These are phyloP conservation scores for Graphium colonna DNA, from an alignment of 2,888 invertebrate genomes.

Conservation along the genomic window DNA sequence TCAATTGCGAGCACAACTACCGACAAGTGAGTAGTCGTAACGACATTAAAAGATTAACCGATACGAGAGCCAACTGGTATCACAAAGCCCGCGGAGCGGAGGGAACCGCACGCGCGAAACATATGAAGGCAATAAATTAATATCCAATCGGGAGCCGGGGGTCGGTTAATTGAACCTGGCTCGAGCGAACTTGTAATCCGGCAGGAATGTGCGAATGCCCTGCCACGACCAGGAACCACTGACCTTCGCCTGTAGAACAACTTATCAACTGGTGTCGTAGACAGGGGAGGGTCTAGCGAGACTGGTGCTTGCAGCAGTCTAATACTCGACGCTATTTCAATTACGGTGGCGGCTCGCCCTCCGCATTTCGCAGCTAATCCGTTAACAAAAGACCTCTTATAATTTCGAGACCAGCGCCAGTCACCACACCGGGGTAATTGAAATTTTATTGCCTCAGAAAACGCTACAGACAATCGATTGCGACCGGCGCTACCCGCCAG, in stretches of 20 bases:
- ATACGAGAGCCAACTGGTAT: background rate
- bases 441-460: conserved; percentile 35
- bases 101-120: conserved; percentile 23
- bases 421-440: conserved; percentile 28
- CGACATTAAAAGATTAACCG: background rate
- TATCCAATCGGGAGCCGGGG: conserved; percentile 34
- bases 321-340: conserved; percentile 53
- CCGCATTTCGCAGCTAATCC: conserved; percentile 36
- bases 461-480: conserved; percentile 3
- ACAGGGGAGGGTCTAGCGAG: conserved; percentile 33
- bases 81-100: background rate
- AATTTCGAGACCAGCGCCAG: conserved; percentile 32
- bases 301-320: conserved; percentile 53
- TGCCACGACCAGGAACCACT: conserved; percentile 23
- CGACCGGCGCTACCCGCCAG: background rate
- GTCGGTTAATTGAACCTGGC: conserved; percentile 38
- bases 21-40: background rate
- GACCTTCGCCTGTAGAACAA: conserved; percentile 10
- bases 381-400: conserved; percentile 38
- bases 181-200: conserved; percentile 39
- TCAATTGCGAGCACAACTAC: background rate
- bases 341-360: conserved; percentile 37
- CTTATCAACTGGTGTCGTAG: background rate
- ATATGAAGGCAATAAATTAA: conserved; percentile 37
- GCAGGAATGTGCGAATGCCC: conserved; percentile 33